Evolutionary conservation across 30 jellyfish, hydroid and myxozoan genomes (phyloP).

Genomic region (Cassiopea andromeda): DNA sequence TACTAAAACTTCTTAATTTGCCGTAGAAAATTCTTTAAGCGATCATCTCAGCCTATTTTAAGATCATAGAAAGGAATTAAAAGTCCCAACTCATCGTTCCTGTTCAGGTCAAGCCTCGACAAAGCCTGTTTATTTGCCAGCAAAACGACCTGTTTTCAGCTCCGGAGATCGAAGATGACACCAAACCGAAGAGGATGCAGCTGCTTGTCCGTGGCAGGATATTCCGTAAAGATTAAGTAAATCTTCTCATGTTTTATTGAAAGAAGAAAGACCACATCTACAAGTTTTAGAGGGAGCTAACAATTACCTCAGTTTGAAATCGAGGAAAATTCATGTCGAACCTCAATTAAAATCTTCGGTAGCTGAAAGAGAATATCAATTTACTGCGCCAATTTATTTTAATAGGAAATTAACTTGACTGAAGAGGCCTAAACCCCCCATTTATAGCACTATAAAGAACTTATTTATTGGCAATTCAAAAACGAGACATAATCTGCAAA

Average conservation of each 20-base stretch:
- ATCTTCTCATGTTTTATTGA: no score
- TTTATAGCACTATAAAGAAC: no score
- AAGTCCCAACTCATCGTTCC: constrained; percentile 5
- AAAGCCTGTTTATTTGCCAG: not conserved
- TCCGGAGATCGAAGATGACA: not conserved
- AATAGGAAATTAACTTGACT: no score
- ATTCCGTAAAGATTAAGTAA: no score
- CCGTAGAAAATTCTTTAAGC: constrained; percentile 48
- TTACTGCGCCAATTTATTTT: no score
- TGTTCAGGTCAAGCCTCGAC: constrained; percentile 13
- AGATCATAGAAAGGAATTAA: constrained; percentile 12
- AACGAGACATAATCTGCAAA: no score
- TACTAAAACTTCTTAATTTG: constrained; percentile 29
- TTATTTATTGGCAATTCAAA: no score
- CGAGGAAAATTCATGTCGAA: not conserved
- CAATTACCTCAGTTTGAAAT: not conserved
- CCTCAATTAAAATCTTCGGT: not conserved
- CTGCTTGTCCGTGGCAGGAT: not conserved
- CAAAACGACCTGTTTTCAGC: not conserved
- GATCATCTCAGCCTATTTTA: constrained; percentile 46
- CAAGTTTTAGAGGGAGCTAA: not conserved
- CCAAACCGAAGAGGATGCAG: not conserved
- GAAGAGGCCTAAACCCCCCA: no score
- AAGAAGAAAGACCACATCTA: not conserved
- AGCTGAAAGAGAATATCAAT: no score